Evolutionary conservation across 2,888 invertebrate species (phyloP).

Genomic region (Myopa testacea): DNA sequence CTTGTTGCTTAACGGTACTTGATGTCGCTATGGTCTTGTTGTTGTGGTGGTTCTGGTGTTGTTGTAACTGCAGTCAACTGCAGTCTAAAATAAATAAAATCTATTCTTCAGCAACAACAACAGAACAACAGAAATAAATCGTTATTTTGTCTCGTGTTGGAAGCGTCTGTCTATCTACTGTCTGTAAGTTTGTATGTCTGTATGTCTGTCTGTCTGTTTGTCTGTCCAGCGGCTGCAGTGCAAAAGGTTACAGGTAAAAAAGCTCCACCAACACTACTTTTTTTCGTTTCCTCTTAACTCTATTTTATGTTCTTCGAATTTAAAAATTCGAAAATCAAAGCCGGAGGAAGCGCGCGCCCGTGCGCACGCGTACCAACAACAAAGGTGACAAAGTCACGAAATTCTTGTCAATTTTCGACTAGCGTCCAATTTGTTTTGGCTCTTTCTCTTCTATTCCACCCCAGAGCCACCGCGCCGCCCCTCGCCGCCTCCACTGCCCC

Average conservation of each 20-base stretch:
- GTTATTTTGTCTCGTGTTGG: conserved; percentile 44
- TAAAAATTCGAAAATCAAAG: conserved; percentile 53
- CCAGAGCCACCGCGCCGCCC: background rate
- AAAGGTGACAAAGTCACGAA: conserved; percentile 69
- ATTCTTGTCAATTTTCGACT: conserved; percentile 69
- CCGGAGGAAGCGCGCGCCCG: conserved; percentile 48
- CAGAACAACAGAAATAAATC: conserved; percentile 37
- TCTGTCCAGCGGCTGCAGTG: conserved; percentile 57
- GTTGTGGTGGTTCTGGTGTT: conserved; percentile 39
- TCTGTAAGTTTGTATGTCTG: conserved; percentile 41
- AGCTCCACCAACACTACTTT: conserved; percentile 34
- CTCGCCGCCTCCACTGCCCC: background rate
- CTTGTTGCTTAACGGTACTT: conserved; percentile 50
- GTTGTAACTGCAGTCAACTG: conserved; percentile 39
- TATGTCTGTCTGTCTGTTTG: conserved; percentile 39
- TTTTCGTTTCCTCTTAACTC: conserved; percentile 24
- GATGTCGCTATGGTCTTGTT: conserved; percentile 39
- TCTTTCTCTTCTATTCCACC: conserved; percentile 48
- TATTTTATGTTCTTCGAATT: conserved; percentile 43
- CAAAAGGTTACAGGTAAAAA: conserved; percentile 64
- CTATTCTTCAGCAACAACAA: background rate
- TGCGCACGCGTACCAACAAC: conserved; percentile 45
- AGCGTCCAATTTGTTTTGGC: conserved; percentile 68
- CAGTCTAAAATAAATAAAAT: background rate
- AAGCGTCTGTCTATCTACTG: conserved; percentile 41